phyloP scores from a whole-genome alignment of 2,888 invertebrate genomes.

The Cataglyphis livida region DNA sequence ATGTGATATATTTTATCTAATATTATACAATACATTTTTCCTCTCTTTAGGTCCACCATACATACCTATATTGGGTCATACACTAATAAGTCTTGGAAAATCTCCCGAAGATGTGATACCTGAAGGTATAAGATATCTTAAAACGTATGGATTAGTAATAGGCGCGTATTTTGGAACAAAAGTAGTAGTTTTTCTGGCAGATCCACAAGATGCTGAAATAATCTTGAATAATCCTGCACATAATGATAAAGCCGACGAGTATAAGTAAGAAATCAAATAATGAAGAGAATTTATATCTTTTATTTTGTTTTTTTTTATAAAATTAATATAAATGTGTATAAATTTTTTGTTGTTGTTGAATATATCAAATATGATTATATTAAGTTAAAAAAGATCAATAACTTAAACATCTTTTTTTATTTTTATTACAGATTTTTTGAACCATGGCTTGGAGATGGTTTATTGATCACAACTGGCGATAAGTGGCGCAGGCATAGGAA shows the following conservation, averaged over 20 bases:
- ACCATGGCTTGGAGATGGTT: conserved; percentile 85
- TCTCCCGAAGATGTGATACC: conserved; percentile 75
- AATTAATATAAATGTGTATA: neutral
- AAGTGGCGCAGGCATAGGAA: conserved; percentile 87
- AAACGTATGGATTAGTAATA: conserved; percentile 77
- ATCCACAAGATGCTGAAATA: conserved; percentile 83
- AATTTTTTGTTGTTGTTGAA: too few species aligned
- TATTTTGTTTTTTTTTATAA: neutral
- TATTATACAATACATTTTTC: too few species aligned
- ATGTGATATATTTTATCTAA: too few species aligned
- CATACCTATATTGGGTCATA: conserved; percentile 76
- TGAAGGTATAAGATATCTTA: conserved; percentile 46
- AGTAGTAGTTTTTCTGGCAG: conserved; percentile 78
- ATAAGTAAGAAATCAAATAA: conserved; percentile 74
- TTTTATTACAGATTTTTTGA: conserved; percentile 79
- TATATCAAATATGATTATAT: too few species aligned
- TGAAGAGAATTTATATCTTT: neutral
- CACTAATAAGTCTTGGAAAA: conserved; percentile 73
- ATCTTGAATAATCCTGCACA: conserved; percentile 83
- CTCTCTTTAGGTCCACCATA: too few species aligned
- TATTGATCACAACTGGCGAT: conserved; percentile 84
- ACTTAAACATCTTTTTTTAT: neutral
- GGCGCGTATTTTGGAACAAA: conserved; percentile 81
- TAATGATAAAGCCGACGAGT: conserved; percentile 83
- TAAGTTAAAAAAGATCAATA: too few species aligned